phyloP scores from a whole-genome alignment of 2,888 invertebrate genomes.

The Microplitis manilae region DNA sequence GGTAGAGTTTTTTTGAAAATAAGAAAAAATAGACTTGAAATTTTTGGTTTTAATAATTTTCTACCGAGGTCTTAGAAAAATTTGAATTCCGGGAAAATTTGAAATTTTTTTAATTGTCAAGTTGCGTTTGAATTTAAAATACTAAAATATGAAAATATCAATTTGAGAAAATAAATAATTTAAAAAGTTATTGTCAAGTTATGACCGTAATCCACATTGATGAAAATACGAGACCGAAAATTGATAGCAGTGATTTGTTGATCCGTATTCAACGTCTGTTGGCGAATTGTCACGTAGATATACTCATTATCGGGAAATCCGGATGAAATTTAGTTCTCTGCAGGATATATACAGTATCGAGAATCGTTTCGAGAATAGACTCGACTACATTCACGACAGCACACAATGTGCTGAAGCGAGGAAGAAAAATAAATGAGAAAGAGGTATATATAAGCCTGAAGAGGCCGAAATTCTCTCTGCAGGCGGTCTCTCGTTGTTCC shows the following conservation, averaged over 20 bases:
- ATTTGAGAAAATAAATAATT: not conserved
- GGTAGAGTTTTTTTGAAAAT: too few species aligned
- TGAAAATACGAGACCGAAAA: conserved; percentile 26
- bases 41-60: too few species aligned
- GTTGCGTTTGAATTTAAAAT: too few species aligned
- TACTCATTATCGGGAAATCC: conserved; percentile 42
- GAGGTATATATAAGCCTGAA: conserved; percentile 12
- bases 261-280: not conserved
- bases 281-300: conserved; percentile 46
- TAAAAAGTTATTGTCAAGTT: conserved; percentile 40
- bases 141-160: not conserved
- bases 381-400: too few species aligned
- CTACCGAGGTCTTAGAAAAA: too few species aligned
- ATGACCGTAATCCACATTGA: conserved; percentile 32
- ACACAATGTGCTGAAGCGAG: too few species aligned
- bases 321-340: conserved; percentile 4
- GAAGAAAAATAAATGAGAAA: not conserved
- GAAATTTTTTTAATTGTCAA: too few species aligned
- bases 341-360: too few species aligned
- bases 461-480: conserved; percentile 24
- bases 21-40: too few species aligned
- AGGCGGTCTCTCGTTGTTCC: conserved; percentile 41
- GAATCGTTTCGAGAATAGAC: too few species aligned
- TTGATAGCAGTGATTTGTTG: conserved; percentile 2
- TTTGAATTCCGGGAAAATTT: too few species aligned